Percentiles rank a stretch among this genome's conserved stretches.
phyloP scores from a whole-genome alignment of 2,113 vertebrate genomes.

The Coryphaenoides rupestris region DNA sequence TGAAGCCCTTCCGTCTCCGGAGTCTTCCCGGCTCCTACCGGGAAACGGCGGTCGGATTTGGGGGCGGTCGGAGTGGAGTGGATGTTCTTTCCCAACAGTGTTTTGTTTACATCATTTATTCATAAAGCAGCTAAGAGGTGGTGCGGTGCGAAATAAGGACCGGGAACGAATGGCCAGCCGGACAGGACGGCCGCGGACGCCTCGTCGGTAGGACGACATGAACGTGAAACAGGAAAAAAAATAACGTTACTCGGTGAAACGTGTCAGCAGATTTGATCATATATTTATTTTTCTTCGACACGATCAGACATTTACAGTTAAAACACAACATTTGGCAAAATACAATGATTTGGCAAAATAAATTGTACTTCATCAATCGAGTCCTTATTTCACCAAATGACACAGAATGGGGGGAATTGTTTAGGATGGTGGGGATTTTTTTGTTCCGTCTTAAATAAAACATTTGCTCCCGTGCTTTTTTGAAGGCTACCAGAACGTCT shows the following conservation, averaged over 20 bases:
- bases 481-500: too few species aligned
- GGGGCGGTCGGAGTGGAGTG: too few species aligned
- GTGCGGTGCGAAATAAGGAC: background rate
- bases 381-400: constrained; percentile 46
- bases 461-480: background rate
- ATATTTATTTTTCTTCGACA: constrained; percentile 71
- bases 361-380: constrained; percentile 51
- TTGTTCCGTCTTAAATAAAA: constrained; percentile 29
- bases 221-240: too few species aligned
- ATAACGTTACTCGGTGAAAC: background rate
- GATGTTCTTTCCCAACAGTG: background rate
- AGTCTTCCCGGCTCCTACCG: too few species aligned
- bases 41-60: too few species aligned
- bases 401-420: constrained; percentile 41
- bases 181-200: background rate
- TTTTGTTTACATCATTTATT: background rate
- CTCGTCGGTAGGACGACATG: background rate
- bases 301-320: constrained; percentile 72
- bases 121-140: background rate
- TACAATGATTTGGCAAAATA: constrained; percentile 74
- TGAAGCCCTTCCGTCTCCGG: too few species aligned
- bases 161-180: too few species aligned
- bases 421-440: too few species aligned
- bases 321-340: constrained; percentile 75
- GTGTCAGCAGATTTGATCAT: constrained; percentile 46